Base-by-base conservation (phyloP, 2,888 invertebrate genomes). In the Drosophila dives region DNA sequence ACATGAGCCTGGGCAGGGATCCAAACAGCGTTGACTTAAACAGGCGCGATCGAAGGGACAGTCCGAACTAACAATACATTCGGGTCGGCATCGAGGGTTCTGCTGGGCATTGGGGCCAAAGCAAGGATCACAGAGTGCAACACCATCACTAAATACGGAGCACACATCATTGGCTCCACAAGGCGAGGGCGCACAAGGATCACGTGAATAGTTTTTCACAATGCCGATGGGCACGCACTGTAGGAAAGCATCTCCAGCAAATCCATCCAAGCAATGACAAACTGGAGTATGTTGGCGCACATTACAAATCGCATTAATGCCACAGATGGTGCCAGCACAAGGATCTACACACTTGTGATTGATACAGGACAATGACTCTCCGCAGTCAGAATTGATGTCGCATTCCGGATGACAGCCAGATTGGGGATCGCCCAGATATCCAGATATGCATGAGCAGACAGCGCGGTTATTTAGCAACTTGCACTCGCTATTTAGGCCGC, bases 281-380 rank as follows among this genome's bases (percentile, higher is more conserved):
- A 96, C 95, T n/a, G 97, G 96, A 5, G 96, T 96, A 90, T 98
- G 98, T 89, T 97, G 96, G 38, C 95, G 94, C 48, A 97, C 97
- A 83, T 95, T 94, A 90, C 98, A 98, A 61, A 95, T 94, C 20
- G 98, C 97, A 91, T 97, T 95, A 15, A 96, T 94, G 60, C 98
- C 98, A 91, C 98, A 98, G 49, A 97, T 93, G 74, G 95, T 95
- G 51, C 95, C 95, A 40, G 95, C 93, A 90, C 97, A 97, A 29
- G 97, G 96, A 93, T 96, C 95, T 66, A 94, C 92, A 90, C 97
- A 97, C 88, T 96, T 95, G 83, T 95, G 94, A 86, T 96, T 95
- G 17, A 97, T 93, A 91, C 98, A 98, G 20, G 97, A 95, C 91
- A 96, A 95, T 80, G 95, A 94, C 5, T 94, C 93, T 15, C 95